Conservation (phyloP, 2,113 vertebrate genomes). For the Parus major region DNA sequence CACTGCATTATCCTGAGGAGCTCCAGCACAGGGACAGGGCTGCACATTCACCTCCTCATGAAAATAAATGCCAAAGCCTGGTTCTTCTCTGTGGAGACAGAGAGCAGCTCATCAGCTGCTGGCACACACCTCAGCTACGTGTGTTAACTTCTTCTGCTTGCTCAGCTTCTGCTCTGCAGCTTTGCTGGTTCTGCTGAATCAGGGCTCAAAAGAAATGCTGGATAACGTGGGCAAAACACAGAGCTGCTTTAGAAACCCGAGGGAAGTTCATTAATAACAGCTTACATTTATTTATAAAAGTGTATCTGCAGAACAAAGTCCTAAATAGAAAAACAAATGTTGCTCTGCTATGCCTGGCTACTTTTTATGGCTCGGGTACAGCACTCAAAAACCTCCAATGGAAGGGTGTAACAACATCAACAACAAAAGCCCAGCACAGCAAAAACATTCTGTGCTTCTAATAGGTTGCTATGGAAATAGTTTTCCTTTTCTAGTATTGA, state of each 20-base stretch:
- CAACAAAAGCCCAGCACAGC: neutral
- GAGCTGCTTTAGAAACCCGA: neutral
- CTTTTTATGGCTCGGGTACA: neutral
- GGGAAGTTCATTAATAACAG: neutral
- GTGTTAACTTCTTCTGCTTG: neutral
- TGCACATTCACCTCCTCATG: neutral
- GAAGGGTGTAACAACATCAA: neutral
- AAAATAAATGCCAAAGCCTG: neutral
- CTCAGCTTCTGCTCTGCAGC: neutral
- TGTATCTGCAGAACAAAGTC: neutral
- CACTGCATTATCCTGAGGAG: neutral
- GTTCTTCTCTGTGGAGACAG: neutral
- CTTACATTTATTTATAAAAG: neutral
- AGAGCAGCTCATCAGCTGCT: neutral
- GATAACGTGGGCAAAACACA: neutral
- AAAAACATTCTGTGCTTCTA: conserved; percentile 17
- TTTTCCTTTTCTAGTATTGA: neutral
- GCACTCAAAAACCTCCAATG: neutral
- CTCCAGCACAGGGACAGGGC: neutral
- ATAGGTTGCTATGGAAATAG: conserved; percentile 52
- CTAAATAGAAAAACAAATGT: neutral
- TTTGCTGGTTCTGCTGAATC: neutral
- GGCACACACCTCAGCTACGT: rapidly evolving
- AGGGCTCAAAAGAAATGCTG: neutral
- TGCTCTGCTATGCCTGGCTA: neutral